Base-by-base conservation (phyloP, 2,888 invertebrate genomes). In the Ophraella communa region DNA sequence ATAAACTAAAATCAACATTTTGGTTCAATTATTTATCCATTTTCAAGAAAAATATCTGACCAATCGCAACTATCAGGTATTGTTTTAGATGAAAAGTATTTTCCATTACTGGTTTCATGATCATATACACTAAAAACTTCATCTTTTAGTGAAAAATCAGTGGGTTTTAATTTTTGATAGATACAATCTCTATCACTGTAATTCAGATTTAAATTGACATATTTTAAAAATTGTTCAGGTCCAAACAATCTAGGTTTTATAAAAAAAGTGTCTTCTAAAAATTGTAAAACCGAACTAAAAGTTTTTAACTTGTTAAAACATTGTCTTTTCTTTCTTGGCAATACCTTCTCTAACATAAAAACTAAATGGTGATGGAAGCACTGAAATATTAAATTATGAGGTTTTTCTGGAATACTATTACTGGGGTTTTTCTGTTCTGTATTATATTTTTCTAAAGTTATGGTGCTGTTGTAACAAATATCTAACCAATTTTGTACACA, bases 331-430 rank as follows among this genome's bases (percentile, higher is more conserved):
- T 86, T 82, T 75, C 90, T 91, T 0, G 88, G 86, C 72, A 97
- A 84, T 39, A 91, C 79, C 81, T 91, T 91, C 76, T 96, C 95
- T 76, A 95, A 85, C 98, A 98, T 98, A 80, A 95, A 96, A 55
- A 95, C 94, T 68, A 98, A 86, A 83, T 98, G 98, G 80, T 98
- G 96, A 83, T 98, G 98, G 77, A 98, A 95, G 77, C 89, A 90
- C 71, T 92, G 89, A 81, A 93, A 97, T 55, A 89, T 87, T 61
- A 92, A 71, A 71, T 80, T 88, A 61, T 81, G 83, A 44, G 91
- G 88, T 68, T 84, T 83, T 21, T 87, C 85, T 45, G 85, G 77
- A 64, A 81, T 78, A 1, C 59, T 69, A 11, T 33, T 57, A 55
- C 45, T 67, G 23, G 62, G 66, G 42, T 49, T 56, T 33, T n/a